Conservation (phyloP, 2,113 vertebrate genomes). For the Platanista minor region DNA sequence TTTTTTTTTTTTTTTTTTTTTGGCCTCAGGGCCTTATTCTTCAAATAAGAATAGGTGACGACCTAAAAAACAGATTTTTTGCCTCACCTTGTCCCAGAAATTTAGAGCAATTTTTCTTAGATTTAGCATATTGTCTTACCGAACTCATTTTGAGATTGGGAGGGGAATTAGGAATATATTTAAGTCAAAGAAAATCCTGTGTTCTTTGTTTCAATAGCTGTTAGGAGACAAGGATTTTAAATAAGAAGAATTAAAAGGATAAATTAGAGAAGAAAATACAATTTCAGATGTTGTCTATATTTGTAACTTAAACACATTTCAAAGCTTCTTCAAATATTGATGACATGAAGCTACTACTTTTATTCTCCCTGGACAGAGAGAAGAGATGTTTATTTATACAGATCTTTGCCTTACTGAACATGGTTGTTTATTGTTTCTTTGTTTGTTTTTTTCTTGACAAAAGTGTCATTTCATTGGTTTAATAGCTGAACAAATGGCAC, state of each 20-base stretch:
- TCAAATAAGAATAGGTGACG: neutral
- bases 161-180: neutral
- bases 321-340: constrained; percentile 48
- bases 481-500: constrained; percentile 56
- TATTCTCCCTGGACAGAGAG: neutral
- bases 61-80: neutral
- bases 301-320: constrained; percentile 34
- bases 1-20: neutral
- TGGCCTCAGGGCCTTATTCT: neutral
- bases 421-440: constrained; percentile 20
- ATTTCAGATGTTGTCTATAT: neutral
- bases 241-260: constrained; percentile 19
- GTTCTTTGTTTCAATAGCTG: neutral
- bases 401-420: neutral
- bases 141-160: neutral
- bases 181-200: neutral
- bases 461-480: constrained; percentile 6
- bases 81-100: neutral
- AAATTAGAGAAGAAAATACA: neutral
- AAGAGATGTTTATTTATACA: constrained; percentile 26
- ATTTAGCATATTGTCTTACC: neutral
- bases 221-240: neutral
- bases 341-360: constrained; percentile 5
- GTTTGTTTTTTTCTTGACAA: neutral
- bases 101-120: neutral